Percentiles rank a stretch among this genome's conserved stretches.
Evolutionary conservation across 30 jellyfish, hydroid and myxozoan genomes (phyloP).

Genomic region (Aurelia aurita): DNA sequence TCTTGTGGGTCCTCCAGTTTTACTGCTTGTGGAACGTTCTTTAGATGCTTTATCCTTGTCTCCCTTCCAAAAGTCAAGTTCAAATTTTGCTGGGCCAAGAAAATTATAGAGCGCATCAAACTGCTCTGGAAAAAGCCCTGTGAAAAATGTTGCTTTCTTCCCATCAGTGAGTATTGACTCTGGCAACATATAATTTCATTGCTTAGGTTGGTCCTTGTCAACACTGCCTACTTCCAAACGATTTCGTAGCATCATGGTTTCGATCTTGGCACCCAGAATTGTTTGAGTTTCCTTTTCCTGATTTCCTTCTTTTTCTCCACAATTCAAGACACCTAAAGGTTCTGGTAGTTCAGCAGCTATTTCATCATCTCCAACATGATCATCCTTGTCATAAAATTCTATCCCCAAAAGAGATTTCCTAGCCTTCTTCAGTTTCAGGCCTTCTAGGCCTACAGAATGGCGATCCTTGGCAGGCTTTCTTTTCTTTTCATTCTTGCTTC

Average conservation of each 20-base stretch:
- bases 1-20: neutral
- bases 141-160: conserved; percentile 33
- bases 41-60: neutral
- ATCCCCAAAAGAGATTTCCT: neutral
- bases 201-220: neutral
- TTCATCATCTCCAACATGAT: neutral
- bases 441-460: neutral
- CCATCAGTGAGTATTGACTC: conserved; percentile 26
- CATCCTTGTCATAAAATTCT: neutral
- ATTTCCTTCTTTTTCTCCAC: neutral
- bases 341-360: neutral
- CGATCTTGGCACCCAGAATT: conserved; percentile 34
- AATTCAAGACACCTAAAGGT: neutral
- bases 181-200: conserved; percentile 20
- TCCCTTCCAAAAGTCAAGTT: conserved; percentile 41
- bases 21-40: conserved; percentile 20
- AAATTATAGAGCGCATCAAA: conserved; percentile 64
- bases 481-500: conserved; percentile 34
- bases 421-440: neutral
- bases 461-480: neutral
- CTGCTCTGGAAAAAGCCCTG: conserved; percentile 65
- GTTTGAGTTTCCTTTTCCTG: neutral
- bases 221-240: neutral
- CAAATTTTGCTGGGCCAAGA: conserved; percentile 81
- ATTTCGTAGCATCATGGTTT: conserved; percentile 37